Percentiles rank a stretch among this genome's conserved stretches.
phyloP scores from a whole-genome alignment of 2,113 vertebrate genomes.

The Larimichthys polyactis region DNA sequence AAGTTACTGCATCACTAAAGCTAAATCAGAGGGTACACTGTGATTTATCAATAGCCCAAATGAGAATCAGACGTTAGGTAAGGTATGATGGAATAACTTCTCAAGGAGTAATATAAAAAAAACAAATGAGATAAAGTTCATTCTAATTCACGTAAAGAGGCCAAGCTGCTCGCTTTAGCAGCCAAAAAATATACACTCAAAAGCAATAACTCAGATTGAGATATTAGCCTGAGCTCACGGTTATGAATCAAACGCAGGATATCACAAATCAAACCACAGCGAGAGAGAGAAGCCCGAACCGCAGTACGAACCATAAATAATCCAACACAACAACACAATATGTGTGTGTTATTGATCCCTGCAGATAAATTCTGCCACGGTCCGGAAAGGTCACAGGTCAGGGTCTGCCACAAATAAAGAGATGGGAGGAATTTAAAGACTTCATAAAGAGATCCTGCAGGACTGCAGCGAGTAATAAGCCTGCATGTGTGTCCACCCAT shows the following conservation, averaged over 20 bases:
- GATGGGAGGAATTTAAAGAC: slow-evolving; percentile 35
- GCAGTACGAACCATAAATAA: slow-evolving; percentile 54
- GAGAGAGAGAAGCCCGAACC: slow-evolving; percentile 50
- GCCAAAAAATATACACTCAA: slow-evolving; percentile 39
- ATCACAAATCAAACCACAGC: slow-evolving; percentile 27
- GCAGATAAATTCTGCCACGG: slow-evolving; percentile 35
- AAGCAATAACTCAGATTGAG: slow-evolving; percentile 38
- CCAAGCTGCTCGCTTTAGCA: neutral
- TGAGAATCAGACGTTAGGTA: neutral
- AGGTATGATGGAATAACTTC: neutral
- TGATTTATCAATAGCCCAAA: neutral
- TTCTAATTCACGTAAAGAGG: slow-evolving; percentile 35
- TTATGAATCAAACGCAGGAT: slow-evolving; percentile 45
- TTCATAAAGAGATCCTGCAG: slow-evolving; percentile 23
- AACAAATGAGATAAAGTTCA: neutral
- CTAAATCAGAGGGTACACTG: neutral
- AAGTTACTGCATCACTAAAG: neutral
- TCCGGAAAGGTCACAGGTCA: slow-evolving; percentile 55
- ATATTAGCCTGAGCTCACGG: slow-evolving; percentile 23
- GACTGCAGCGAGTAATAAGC: slow-evolving; percentile 4
- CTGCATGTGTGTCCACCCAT: neutral
- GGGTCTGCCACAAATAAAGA: slow-evolving; percentile 28
- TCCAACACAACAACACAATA: no score
- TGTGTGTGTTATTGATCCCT: slow-evolving; percentile 35
- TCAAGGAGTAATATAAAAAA: neutral